phyloP scores from a whole-genome alignment of 2,113 vertebrate species.

The Pelmatolapia mariae region DNA sequence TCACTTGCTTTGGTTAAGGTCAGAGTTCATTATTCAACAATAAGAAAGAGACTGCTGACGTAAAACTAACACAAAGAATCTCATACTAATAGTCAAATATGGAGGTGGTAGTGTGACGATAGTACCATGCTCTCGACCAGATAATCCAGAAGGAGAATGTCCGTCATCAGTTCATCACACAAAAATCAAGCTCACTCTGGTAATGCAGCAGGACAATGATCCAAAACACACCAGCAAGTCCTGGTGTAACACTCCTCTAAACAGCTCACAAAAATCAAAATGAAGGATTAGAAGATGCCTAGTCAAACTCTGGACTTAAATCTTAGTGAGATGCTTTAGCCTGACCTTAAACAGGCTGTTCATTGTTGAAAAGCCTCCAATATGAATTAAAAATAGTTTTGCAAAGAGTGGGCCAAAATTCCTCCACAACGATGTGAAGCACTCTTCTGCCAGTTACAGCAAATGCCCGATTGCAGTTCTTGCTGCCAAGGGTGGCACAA shows the following conservation, averaged over 20 bases:
- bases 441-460: background rate
- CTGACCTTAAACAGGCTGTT: background rate
- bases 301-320: background rate
- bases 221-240: background rate
- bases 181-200: background rate
- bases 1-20: background rate
- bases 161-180: background rate
- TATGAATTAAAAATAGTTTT: background rate
- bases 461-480: background rate
- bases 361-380: background rate
- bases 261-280: background rate
- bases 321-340: background rate
- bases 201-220: background rate
- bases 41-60: background rate
- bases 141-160: background rate
- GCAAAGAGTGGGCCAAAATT: background rate
- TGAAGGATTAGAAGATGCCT: background rate
- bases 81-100: background rate
- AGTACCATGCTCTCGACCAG: background rate
- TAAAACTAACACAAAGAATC: background rate
- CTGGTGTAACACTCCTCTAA: background rate
- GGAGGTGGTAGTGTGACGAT: background rate
- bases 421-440: background rate
- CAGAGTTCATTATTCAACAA: background rate
- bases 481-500: background rate